A percentile compares a stretch with the other conserved stretches of the same genome.
Evolutionary conservation across 2,888 invertebrate species (phyloP).

Genomic region (Eilema sororculum): DNA sequence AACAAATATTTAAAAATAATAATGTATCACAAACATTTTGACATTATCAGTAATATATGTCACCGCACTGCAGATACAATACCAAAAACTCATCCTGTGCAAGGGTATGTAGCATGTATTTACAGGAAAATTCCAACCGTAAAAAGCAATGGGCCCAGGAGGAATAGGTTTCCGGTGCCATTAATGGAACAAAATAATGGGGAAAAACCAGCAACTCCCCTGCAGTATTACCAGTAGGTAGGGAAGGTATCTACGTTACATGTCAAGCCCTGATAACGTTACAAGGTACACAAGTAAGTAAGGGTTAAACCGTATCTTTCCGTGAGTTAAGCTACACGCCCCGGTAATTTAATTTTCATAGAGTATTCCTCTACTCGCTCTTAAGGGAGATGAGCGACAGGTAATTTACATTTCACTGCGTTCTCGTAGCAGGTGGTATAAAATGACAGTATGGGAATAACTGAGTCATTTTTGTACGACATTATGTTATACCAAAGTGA

Average conservation of each 20-base stretch:
- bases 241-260: background rate
- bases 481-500: background rate
- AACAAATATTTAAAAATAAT: background rate
- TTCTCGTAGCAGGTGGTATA: conserved; percentile 49
- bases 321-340: conserved; percentile 31
- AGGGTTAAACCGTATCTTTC: conserved; percentile 32
- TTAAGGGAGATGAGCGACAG: conserved; percentile 48
- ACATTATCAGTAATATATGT: background rate
- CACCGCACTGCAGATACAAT: background rate
- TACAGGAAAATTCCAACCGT: background rate
- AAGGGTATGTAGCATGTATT: background rate
- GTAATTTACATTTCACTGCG: conserved; percentile 63
- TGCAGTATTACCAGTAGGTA: background rate
- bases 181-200: background rate
- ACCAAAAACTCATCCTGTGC: background rate
- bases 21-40: no score
- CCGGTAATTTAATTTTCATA: conserved; percentile 52
- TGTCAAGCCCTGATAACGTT: conserved; percentile 1
- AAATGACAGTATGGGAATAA: conserved; percentile 57
- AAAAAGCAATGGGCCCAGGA: conserved; percentile 1
- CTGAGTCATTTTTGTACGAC: background rate
- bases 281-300: conserved; percentile 21
- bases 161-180: background rate
- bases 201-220: background rate
- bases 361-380: conserved; percentile 35